Evolutionary conservation across 2,113 vertebrate species (phyloP).

Genomic region (Pao palembangensis): DNA sequence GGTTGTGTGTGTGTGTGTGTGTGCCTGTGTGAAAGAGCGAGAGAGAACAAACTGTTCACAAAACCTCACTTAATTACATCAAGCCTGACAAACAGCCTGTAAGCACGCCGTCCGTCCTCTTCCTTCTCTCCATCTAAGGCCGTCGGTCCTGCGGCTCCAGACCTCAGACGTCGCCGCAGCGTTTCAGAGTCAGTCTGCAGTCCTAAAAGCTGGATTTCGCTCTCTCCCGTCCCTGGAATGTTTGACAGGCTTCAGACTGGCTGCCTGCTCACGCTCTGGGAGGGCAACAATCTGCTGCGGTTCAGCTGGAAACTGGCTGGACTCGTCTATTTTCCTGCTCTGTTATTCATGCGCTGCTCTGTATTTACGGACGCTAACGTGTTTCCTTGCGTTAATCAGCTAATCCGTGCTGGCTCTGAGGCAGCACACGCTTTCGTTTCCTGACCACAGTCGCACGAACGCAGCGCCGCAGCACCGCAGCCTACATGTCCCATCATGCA

Average conservation of each 20-base stretch:
- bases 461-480: not conserved
- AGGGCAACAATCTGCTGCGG: too few species aligned
- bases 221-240: not conserved
- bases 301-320: too few species aligned
- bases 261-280: too few species aligned
- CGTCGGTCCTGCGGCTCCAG: too few species aligned
- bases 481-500: not conserved
- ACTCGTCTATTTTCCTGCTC: too few species aligned
- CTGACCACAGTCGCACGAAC: not conserved
- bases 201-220: not conserved
- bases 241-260: not conserved
- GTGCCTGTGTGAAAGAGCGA: conserved; percentile 7
- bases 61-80: conserved; percentile 66
- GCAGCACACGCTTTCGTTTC: too few species aligned
- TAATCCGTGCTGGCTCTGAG: not conserved
- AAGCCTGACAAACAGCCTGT: conserved; percentile 37
- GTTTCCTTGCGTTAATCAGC: too few species aligned
- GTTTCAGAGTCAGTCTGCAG: not conserved
- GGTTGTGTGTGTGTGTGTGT: conserved; percentile 1
- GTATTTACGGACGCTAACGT: too few species aligned
- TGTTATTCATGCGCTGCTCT: too few species aligned
- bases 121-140: too few species aligned
- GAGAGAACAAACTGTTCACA: conserved; percentile 38
- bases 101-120: too few species aligned
- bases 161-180: too few species aligned